phyloP scores from a whole-genome alignment of 2,888 invertebrate species.

The Campaea margaritaria region DNA sequence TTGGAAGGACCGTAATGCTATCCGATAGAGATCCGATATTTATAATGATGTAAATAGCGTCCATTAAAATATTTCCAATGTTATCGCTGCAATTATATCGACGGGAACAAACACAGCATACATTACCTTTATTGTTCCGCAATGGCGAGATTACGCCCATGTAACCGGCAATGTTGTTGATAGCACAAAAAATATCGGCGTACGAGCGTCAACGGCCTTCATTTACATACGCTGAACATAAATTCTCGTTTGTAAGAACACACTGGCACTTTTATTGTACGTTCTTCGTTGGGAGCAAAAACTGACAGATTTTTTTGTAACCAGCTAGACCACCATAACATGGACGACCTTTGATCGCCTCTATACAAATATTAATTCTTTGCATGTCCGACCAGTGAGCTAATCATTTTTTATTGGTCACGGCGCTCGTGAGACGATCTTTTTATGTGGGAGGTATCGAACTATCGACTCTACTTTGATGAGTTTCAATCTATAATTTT shows the following conservation, averaged over 20 bases:
- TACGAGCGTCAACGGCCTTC: constrained; percentile 67
- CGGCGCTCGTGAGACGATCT: constrained; percentile 54
- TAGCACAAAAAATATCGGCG: constrained; percentile 56
- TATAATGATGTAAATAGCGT: constrained; percentile 39
- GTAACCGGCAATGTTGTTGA: constrained; percentile 56
- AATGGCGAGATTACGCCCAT: constrained; percentile 52
- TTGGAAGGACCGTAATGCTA: constrained; percentile 37
- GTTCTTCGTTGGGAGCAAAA: constrained; percentile 74
- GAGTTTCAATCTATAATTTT: constrained; percentile 40
- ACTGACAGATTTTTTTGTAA: constrained; percentile 67
- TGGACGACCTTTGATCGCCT: constrained; percentile 71
- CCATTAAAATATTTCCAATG: constrained; percentile 43
- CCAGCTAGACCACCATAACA: constrained; percentile 63
- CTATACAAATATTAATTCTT: constrained; percentile 81
- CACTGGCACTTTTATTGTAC: constrained; percentile 83
- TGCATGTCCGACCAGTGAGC: constrained; percentile 62
- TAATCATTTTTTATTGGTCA: constrained; percentile 72
- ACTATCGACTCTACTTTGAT: constrained; percentile 46
- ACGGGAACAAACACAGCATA: constrained; percentile 43
- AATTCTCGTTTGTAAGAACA: constrained; percentile 85
- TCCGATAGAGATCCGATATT: constrained; percentile 38
- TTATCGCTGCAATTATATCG: constrained; percentile 35
- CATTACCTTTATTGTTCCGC: constrained; percentile 58
- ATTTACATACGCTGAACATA: constrained; percentile 82
- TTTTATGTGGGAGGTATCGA: constrained; percentile 65